Percentiles rank a stretch among this genome's conserved stretches.
Evolutionary conservation across 2,113 vertebrate genomes (phyloP).

Genomic region (Orthonyx spaldingii): DNA sequence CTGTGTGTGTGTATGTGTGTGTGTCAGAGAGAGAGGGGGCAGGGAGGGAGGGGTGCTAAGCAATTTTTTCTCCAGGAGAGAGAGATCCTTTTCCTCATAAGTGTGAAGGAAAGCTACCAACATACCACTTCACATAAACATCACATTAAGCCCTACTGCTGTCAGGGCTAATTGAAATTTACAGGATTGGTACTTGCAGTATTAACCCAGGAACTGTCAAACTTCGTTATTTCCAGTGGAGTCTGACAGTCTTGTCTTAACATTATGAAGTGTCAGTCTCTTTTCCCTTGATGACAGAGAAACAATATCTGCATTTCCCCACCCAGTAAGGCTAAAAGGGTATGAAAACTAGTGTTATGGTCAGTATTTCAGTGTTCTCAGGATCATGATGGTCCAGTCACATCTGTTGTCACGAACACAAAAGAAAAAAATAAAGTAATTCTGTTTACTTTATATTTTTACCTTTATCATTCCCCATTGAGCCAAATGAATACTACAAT

Average conservation of each 20-base stretch:
- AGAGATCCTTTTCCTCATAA: slow-evolving; percentile 14
- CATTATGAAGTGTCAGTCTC: slow-evolving; percentile 48
- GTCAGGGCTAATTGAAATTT: slow-evolving; percentile 49
- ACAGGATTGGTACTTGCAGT: slow-evolving; percentile 26
- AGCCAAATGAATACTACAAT: not conserved
- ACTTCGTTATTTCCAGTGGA: slow-evolving; percentile 41
- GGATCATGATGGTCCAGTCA: not conserved
- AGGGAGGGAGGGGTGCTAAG: not conserved
- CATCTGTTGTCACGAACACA: not conserved
- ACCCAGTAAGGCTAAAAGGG: not conserved
- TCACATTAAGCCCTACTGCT: slow-evolving; percentile 32
- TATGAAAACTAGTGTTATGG: not conserved
- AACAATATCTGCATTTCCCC: slow-evolving; percentile 45
- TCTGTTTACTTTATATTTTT: not conserved
- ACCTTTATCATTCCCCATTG: not conserved
- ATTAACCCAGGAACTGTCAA: slow-evolving; percentile 54
- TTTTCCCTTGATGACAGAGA: slow-evolving; percentile 49
- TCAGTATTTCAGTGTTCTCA: not conserved
- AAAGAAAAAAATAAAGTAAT: not conserved
- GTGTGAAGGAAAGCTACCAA: slow-evolving; percentile 55
- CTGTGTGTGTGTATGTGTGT: not conserved
- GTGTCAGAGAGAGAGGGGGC: too few relatives aligned
- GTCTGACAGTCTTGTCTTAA: slow-evolving; percentile 37
- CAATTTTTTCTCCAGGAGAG: too few relatives aligned
- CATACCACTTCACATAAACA: slow-evolving; percentile 40